Evolutionary conservation across 2,888 invertebrate species (phyloP), one percentile per base, ranked within the genome.

Genomic region (Neelides folsomi): DNA sequence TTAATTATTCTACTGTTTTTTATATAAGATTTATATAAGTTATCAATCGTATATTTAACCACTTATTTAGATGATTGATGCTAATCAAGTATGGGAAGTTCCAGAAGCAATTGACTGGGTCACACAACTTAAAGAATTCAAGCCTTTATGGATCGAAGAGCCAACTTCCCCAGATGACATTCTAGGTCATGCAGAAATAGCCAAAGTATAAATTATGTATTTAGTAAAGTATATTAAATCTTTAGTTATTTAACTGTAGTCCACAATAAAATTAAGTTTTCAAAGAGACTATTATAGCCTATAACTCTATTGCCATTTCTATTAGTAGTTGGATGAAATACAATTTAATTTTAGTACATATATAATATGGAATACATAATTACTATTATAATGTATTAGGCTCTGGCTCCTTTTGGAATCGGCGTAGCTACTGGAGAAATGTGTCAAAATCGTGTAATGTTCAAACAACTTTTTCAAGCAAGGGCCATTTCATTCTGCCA

Each of bases 131-230:
- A 54, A 59, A 80, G 79, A 68, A 71, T 80, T 49, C 70, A 92
- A 53, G 78, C 81, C 1, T 80, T 83, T 2, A 69, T 93, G 90
- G 90, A 89, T 93, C 52, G 92, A 93, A 70, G 92, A 93, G 67
- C 92, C 92, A 0, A 93, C 92, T 0, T 85, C 84, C 2, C 89
- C 90, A 0, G 92, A 93, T 68, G 93, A 93, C 67, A 74, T 89
- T 2, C 70, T 88, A n/a, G 92, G 89, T 0, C 90, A 92, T 69
- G 81, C 81, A 0, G 72, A 76, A 46, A 88, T 92, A 59, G 77
- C 86, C 0, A 77, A 81, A 67, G 86, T 82, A 49, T 27, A 5
- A 3, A 27, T 27, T 5, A 27, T 27, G 4, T 7, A 27, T 5
- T 27, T 27, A 27, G n/a, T n/a, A n/a, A n/a, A 27, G 3, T 27